phyloP scores from a whole-genome alignment of 2,113 vertebrate genomes.

The Anser cygnoides region DNA sequence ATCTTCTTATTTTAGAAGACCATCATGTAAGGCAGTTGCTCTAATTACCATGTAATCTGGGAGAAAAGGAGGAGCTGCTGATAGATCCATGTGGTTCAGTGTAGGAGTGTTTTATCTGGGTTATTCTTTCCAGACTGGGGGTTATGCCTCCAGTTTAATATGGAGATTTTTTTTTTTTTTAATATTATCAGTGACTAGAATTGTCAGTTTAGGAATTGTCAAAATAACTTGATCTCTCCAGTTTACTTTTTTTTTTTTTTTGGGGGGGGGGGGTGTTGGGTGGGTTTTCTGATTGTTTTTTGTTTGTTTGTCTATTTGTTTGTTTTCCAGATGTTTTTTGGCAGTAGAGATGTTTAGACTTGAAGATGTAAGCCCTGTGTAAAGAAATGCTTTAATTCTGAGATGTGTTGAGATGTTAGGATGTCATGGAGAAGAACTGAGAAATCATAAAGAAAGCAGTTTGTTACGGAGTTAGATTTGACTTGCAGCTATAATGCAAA shows the following conservation, averaged over 20 bases:
- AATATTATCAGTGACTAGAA: background rate
- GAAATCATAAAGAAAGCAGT: background rate
- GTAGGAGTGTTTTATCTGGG: background rate
- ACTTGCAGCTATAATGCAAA: background rate
- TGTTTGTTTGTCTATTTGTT: too few relatives aligned
- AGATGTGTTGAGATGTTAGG: background rate
- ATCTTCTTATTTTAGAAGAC: background rate
- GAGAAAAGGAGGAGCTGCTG: background rate
- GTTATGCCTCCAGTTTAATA: background rate
- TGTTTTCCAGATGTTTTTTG: background rate
- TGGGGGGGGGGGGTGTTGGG: too few relatives aligned
- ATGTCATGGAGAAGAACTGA: background rate
- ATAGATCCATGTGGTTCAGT: background rate
- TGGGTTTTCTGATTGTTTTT: too few relatives aligned
- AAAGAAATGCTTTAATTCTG: background rate
- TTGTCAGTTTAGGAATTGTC: background rate
- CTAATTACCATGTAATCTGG: accelerated
- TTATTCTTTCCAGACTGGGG: background rate
- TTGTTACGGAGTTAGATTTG: background rate
- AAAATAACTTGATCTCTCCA: background rate
- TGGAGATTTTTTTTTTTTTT: accelerated
- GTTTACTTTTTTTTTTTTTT: background rate
- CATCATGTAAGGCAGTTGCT: background rate
- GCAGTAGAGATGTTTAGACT: background rate
- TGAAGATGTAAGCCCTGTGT: background rate